Base-by-base conservation (phyloP, 2,113 vertebrate genomes). In the Cynocephalus volans region DNA sequence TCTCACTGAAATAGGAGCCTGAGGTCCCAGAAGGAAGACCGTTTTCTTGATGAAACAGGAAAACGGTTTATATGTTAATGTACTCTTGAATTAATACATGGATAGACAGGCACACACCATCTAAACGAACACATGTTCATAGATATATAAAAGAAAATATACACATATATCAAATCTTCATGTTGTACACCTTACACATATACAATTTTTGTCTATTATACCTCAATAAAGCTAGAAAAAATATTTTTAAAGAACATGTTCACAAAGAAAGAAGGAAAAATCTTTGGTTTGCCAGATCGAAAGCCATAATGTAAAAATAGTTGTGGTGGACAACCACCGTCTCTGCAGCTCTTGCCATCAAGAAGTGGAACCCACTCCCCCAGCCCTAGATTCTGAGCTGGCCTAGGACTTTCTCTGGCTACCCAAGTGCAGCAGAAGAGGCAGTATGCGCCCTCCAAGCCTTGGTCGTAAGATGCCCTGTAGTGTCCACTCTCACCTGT, bases 71-170 rank as follows among this genome's bases (percentile, higher is more conserved):
- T 17, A 26, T 11, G 9, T 23, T 8, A 62, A 69, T 8, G 13
- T 3, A 0, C 12, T n/a, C 13, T 0, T 17, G 21, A 62, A 48
- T 48, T n/a, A 36, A 11, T 4, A 13, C 23, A 6, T 3, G 5
- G 10, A 19, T 0, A 6, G 8, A 31, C 7, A 28, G 31, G 18
- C 33, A 14, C 28, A 11, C 21, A 8, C 1, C 1, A 0, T 1
- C 11, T 28, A 52, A 41, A 18, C 3, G 17, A 48, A 18, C 0
- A 41, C 3, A 19, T 5, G 41, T 19, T 69, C 50, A 6, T 0
- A 1, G 56, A 15, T 1, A 48, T 0, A 1, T 1, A 19, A 65
- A 19, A 33, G 24, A 33, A 8, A 50, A 56, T 26, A 21, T 23
- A 24, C 28, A 58, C 1, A 14, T 6, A 15, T 18, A 2, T 60